Conservation (phyloP, 1,140 invertebrate species). For the Sminthurinus signatus region DNA sequence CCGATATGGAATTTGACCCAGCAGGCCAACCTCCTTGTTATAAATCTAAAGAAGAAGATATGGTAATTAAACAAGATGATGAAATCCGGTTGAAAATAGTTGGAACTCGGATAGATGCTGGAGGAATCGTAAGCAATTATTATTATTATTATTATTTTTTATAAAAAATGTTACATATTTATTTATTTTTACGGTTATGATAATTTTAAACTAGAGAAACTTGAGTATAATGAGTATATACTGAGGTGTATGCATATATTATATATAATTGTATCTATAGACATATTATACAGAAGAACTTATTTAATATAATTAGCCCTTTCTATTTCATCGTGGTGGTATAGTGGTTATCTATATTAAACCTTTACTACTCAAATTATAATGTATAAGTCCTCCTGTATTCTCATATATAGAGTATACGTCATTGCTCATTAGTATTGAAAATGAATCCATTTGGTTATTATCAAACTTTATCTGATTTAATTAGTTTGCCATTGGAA, state of each 20-base stretch:
- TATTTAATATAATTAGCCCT: too few species aligned
- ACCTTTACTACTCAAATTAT: too few species aligned
- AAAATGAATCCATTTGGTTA: background rate
- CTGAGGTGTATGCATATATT: too few species aligned
- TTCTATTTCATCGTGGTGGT: too few species aligned
- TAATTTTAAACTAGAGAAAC: too few species aligned
- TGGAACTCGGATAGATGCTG: conserved; percentile 94
- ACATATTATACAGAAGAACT: too few species aligned
- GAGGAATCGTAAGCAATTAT: conserved; percentile 66
- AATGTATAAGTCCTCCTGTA: too few species aligned
- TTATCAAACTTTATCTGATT: conserved; percentile 3
- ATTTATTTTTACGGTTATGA: too few species aligned
- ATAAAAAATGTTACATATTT: background rate
- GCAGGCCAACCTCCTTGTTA: conserved; percentile 97
- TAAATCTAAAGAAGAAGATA: conserved; percentile 97
- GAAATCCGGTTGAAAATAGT: conserved; percentile 98
- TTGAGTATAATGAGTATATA: too few species aligned
- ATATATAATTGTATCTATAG: too few species aligned
- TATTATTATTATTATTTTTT: background rate
- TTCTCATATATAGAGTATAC: too few species aligned
- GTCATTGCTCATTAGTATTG: background rate
- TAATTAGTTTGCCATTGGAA: conserved; percentile 91
- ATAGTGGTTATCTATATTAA: too few species aligned
- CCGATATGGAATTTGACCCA: conserved; percentile 99
- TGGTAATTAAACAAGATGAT: conserved; percentile 95